A percentile compares a stretch with the other conserved stretches of the same genome.
Evolutionary conservation across 2,113 vertebrate genomes (phyloP).

Genomic region (Zootoca vivipara): DNA sequence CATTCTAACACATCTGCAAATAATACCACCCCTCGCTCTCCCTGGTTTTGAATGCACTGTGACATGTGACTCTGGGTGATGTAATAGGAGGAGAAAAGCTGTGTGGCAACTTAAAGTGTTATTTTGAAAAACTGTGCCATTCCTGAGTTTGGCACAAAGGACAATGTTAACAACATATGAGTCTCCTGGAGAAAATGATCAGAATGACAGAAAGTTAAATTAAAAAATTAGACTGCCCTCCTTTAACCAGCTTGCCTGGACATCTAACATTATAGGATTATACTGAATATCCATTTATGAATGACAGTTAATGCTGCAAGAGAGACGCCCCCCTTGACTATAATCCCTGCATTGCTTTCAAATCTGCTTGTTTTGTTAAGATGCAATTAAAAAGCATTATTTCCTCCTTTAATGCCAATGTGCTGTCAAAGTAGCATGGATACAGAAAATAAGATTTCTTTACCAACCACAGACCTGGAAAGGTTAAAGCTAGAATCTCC

Average conservation of each 20-base stretch:
- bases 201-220: constrained; percentile 67
- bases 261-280: constrained; percentile 73
- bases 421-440: constrained; percentile 66
- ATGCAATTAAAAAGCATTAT: constrained; percentile 79
- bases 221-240: constrained; percentile 69
- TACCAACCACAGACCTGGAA: constrained; percentile 56
- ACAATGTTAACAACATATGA: constrained; percentile 57
- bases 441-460: constrained; percentile 69
- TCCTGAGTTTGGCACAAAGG: constrained; percentile 63
- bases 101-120: constrained; percentile 65
- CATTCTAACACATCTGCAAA: constrained; percentile 63
- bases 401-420: constrained; percentile 71
- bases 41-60: constrained; percentile 66
- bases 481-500: constrained; percentile 56
- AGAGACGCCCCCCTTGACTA: constrained; percentile 52
- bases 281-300: constrained; percentile 68
- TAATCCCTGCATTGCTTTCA: constrained; percentile 75
- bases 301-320: constrained; percentile 69
- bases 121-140: constrained; percentile 63
- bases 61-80: constrained; percentile 65
- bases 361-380: constrained; percentile 73
- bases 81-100: constrained; percentile 72
- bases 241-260: constrained; percentile 66
- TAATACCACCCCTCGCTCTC: constrained; percentile 58
- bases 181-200: constrained; percentile 67